Evolutionary conservation across 2,888 invertebrate species (phyloP).

Genomic region (Coleophora flavipennella): DNA sequence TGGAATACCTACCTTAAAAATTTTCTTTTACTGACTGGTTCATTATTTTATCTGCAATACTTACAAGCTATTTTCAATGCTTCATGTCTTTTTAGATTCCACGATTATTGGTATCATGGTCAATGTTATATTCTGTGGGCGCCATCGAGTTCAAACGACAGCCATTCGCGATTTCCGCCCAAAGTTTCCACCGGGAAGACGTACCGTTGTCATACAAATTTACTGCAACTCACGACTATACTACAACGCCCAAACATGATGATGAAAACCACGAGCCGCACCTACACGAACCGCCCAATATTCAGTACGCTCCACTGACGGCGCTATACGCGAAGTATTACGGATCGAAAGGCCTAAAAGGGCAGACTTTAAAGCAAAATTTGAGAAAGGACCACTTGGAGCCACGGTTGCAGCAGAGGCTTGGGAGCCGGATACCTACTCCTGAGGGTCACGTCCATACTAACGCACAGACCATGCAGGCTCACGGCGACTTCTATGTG

Average conservation of each 20-base stretch:
- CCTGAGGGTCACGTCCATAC: too few species aligned
- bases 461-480: conserved; percentile 5
- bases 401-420: conserved; percentile 13
- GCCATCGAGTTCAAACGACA: neutral
- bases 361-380: neutral
- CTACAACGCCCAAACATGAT: conserved; percentile 12
- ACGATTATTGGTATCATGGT: conserved; percentile 1
- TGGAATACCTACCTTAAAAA: too few species aligned
- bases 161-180: conserved; percentile 20
- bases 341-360: neutral
- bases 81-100: conserved; percentile 19
- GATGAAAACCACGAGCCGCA: neutral
- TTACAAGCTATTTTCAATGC: too few species aligned
- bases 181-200: conserved; percentile 24
- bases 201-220: conserved; percentile 26
- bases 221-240: conserved; percentile 20
- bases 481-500: conserved; percentile 9
- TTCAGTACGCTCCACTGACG: conserved; percentile 27
- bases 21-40: too few species aligned
- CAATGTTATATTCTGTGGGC: too few species aligned
- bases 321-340: neutral
- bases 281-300: neutral
- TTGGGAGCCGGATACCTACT: too few species aligned
- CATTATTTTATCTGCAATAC: too few species aligned
- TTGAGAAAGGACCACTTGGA: conserved; percentile 22